Evolutionary conservation across 2,113 vertebrate species (phyloP).

Genomic region (Alectura lathami): DNA sequence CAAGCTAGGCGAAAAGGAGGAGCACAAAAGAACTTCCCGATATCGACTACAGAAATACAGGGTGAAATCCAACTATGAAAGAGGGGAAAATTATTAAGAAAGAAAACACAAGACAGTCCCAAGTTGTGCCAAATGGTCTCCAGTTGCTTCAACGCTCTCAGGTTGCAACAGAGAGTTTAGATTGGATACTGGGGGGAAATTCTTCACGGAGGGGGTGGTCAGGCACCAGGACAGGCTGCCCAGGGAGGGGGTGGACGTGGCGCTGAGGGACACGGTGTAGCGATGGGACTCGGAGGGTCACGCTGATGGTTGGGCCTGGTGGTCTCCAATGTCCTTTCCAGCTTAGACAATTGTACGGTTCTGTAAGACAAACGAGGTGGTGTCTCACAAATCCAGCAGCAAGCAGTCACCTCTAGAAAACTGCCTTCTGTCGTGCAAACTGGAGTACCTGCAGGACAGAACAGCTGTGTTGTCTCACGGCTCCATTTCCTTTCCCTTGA

Average conservation of each 20-base stretch:
- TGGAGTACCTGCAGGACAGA: background rate
- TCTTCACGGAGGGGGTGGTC: background rate
- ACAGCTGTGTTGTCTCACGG: fast-evolving
- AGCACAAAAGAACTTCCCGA: background rate
- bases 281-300: background rate
- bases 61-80: background rate
- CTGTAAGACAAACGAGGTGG: background rate
- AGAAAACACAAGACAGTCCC: background rate
- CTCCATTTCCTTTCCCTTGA: background rate
- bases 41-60: background rate
- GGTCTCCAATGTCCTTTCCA: background rate
- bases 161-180: background rate
- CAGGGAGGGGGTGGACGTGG: background rate
- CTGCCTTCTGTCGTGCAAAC: background rate
- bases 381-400: background rate
- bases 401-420: background rate
- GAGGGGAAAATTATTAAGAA: background rate
- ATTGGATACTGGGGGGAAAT: background rate
- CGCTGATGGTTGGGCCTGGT: background rate
- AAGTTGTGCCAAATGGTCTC: background rate
- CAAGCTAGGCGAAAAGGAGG: background rate
- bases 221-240: background rate
- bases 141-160: too few relatives aligned
- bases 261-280: background rate
- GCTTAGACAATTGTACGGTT: background rate